These are phyloP conservation scores for Thyatira batis DNA, from an alignment of 2,888 invertebrate genomes.

Conservation along the genomic window DNA sequence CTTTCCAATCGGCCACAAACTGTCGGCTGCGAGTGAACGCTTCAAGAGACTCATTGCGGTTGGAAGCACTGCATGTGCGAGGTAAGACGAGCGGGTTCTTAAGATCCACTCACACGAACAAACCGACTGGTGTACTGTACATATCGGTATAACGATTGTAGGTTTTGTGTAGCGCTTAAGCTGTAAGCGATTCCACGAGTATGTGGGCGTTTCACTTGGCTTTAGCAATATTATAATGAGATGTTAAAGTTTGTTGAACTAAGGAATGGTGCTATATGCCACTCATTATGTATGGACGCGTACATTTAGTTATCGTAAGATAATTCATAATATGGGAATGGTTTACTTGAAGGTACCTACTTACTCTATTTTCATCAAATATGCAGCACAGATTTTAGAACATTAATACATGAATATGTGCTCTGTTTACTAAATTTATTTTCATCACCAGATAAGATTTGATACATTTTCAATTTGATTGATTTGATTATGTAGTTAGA, in stretches of 20 bases:
- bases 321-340: not conserved
- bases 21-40: constrained; percentile 12
- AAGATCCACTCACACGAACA: constrained; percentile 6
- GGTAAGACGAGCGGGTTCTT: constrained; percentile 20
- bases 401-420: too few relatives aligned
- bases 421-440: too few relatives aligned
- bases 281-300: not conserved
- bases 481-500: too few relatives aligned
- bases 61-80: constrained; percentile 40
- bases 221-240: not conserved
- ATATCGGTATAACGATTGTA: not conserved
- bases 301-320: not conserved
- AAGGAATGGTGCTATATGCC: not conserved
- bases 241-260: not conserved
- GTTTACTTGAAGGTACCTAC: too few relatives aligned
- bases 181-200: not conserved
- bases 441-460: too few relatives aligned
- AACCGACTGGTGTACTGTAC: constrained; percentile 1
- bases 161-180: not conserved
- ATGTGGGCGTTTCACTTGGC: not conserved
- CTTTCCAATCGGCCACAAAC: constrained; percentile 33
- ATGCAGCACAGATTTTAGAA: too few relatives aligned
- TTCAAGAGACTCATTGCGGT: constrained; percentile 21
- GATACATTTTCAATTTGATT: too few relatives aligned
- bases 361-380: too few relatives aligned